These are phyloP conservation scores for Capitulum mitella DNA, from an alignment of 2,888 invertebrate genomes.

Conservation along the genomic window DNA sequence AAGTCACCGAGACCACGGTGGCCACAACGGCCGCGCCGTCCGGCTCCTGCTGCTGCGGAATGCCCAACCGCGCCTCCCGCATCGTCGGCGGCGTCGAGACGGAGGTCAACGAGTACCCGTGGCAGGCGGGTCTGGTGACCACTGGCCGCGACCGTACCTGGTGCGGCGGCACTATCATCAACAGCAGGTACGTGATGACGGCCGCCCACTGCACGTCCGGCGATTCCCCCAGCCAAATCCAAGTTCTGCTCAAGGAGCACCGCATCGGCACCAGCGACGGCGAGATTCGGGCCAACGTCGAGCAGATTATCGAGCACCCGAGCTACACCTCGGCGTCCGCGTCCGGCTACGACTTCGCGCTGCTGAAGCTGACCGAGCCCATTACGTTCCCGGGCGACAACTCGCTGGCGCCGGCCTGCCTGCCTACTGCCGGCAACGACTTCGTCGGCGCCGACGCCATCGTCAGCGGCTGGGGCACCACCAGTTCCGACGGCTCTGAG, in stretches of 20 bases:
- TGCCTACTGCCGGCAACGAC: too few relatives aligned
- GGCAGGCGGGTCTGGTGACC: background rate
- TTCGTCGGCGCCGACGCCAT: too few relatives aligned
- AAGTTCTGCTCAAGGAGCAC: slow-evolving; percentile 1
- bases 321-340: too few relatives aligned
- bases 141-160: background rate
- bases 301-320: background rate
- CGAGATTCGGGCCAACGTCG: background rate
- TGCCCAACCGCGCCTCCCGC: background rate
- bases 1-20: background rate
- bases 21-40: background rate
- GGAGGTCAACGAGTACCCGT: too few relatives aligned
- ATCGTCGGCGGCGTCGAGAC: too few relatives aligned
- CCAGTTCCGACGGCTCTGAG: slow-evolving; percentile 12
- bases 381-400: slow-evolving; percentile 15
- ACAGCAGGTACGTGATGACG: background rate
- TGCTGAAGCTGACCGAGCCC: slow-evolving; percentile 23
- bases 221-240: background rate
- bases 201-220: background rate
- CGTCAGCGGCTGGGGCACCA: slow-evolving; percentile 28
- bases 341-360: slow-evolving; percentile 25
- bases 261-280: background rate
- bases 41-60: background rate
- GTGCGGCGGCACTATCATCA: slow-evolving; percentile 7
- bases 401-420: too few relatives aligned